Evolutionary conservation across 2,888 invertebrate species (phyloP).

Genomic region (Pecten maximus): DNA sequence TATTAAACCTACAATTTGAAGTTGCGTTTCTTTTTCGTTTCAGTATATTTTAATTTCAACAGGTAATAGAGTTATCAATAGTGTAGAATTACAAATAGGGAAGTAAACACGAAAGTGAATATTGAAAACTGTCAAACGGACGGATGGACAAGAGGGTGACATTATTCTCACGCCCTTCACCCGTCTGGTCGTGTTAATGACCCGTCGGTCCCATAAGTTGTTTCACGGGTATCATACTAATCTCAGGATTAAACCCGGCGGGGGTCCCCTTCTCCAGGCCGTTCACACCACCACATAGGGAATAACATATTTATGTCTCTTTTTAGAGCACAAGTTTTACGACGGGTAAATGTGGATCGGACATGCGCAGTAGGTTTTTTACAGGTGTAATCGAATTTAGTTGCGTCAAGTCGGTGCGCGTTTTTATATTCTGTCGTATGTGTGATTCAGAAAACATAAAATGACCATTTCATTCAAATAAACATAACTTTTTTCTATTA

Average conservation of each 20-base stretch:
- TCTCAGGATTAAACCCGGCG: neutral
- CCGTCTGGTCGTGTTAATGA: neutral
- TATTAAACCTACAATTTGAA: no score
- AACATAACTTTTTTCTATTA: slow-evolving; percentile 14
- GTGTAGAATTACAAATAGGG: no score
- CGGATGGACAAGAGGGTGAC: neutral
- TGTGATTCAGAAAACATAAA: slow-evolving; percentile 25
- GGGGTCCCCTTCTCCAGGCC: neutral
- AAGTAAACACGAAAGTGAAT: no score
- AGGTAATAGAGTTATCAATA: no score
- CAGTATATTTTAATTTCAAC: no score
- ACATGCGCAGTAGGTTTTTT: neutral
- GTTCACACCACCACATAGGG: neutral
- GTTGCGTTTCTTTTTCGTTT: no score
- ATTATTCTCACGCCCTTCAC: neutral
- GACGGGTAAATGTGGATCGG: slow-evolving; percentile 31
- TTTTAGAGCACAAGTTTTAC: neutral
- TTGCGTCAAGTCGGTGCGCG: slow-evolving; percentile 32
- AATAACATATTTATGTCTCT: slow-evolving; percentile 11
- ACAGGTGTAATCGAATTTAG: slow-evolving; percentile 10
- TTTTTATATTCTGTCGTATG: neutral
- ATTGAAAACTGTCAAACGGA: neutral
- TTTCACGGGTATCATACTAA: slow-evolving; percentile 35
- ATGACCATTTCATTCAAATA: slow-evolving; percentile 20
- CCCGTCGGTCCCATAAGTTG: neutral